Evolutionary conservation across 2,797 vertebrate genomes (phyloP), one percentile per base, ranked within the genome.

Genomic region (Pelodytes ibericus): DNA sequence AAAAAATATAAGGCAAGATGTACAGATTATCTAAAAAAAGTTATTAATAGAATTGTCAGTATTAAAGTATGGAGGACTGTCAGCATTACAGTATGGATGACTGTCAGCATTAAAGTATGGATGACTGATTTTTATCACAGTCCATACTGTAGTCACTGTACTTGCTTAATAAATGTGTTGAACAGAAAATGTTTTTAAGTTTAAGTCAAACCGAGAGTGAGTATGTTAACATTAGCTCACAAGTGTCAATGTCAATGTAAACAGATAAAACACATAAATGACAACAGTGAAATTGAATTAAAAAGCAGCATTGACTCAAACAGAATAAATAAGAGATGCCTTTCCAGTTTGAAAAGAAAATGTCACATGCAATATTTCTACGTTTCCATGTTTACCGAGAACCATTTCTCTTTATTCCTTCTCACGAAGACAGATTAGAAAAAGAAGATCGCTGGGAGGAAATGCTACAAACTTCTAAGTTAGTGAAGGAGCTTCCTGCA

Each of bases 391-490:
- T 69, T 29, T 66, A 1, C 62, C 72, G 0, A 3, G 13, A 18
- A n/a, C n/a, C n/a, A 3, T 60, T 82, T 79, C n/a, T 56, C 71
- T 81, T 76, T 25, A 57, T 79, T 79, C 72, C 7, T 72, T 78
- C 82, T 93, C 86, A 93, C 0, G 90, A 89, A 39, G 93, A 93
- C 77, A 94, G 88, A 25, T 95, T 92, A 77, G 96, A 98, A 80
- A 97, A 89, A 72, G 95, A 94, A 71, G 96, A 98, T 74, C 83
- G 90, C 84, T 95, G 96, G 24, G 96, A 98, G 15, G 95, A 96
- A 86, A 98, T 91, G 75, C 96, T 98, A 53, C 96, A 96, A 86
- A 98, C 96, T 90, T 99, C 97, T 91, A 98, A 94, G 86, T 98
- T 98, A 83, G 96, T 97, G 88, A 97, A 98, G 2, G 96, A 97